Percentiles rank a stretch among this genome's conserved stretches.
Evolutionary conservation across 1,140 invertebrate species (phyloP).

Genomic region (Atta cephalotes): DNA sequence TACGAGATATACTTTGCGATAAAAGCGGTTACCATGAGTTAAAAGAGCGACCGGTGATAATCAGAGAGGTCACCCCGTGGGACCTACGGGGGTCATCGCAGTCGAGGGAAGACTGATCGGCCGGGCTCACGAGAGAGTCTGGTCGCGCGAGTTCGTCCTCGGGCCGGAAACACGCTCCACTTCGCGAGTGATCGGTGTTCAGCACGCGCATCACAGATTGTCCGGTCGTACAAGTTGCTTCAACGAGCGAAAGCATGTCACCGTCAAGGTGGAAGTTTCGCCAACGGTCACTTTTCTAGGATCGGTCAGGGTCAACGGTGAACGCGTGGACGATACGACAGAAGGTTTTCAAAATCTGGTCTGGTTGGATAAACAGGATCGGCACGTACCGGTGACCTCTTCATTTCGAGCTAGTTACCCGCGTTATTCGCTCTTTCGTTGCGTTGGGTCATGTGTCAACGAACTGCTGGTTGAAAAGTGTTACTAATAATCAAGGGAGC

Average conservation of each 20-base stretch:
- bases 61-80: slow-evolving; percentile 79
- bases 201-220: slow-evolving; percentile 74
- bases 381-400: slow-evolving; percentile 64
- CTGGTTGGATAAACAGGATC: slow-evolving; percentile 63
- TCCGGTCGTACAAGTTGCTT: slow-evolving; percentile 23
- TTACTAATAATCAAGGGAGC: slow-evolving; percentile 68
- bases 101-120: slow-evolving; percentile 75
- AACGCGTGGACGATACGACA: slow-evolving; percentile 74
- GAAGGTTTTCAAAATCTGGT: slow-evolving; percentile 68
- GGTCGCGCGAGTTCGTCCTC: slow-evolving; percentile 28
- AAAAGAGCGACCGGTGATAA: slow-evolving; percentile 59
- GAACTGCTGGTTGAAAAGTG: slow-evolving; percentile 67
- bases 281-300: slow-evolving; percentile 70
- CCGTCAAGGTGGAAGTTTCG: slow-evolving; percentile 50
- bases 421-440: slow-evolving; percentile 12
- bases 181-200: slow-evolving; percentile 60
- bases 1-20: slow-evolving; percentile 62
- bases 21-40: slow-evolving; percentile 67
- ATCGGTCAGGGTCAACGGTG: slow-evolving; percentile 66
- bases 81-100: slow-evolving; percentile 78
- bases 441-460: slow-evolving; percentile 76
- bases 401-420: slow-evolving; percentile 47
- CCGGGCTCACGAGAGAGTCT: slow-evolving; percentile 25
- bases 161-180: slow-evolving; percentile 73
- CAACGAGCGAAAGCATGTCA: slow-evolving; percentile 25